Base-by-base conservation (phyloP, 2,888 invertebrate genomes). In the Spodoptera picta region DNA sequence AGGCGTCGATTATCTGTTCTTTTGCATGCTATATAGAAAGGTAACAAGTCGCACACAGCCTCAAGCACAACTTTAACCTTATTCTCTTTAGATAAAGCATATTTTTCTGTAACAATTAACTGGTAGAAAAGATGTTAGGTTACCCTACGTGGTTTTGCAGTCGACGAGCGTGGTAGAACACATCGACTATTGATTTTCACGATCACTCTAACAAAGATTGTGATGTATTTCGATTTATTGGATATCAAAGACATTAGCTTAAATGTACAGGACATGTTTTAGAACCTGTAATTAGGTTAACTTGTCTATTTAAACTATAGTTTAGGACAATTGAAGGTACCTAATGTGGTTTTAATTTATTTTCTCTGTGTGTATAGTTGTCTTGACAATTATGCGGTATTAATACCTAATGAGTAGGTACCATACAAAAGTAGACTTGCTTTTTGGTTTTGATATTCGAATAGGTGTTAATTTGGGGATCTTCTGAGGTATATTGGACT, bases 1-100 rank as follows among this genome's bases (percentile, higher is more conserved):
- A 91, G 91, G 87, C 92, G 94, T 95, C 94, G 94, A 95, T 94
- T 94, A 94, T 92, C 92, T 90, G 91, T 87, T 90, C 75, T 82
- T 81, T 80, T 66, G 42, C 65, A 50, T 48, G 69, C 49, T 61
- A 50, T 56, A 56, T 42, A 60, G 58, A 62, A 90, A 83, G 24
- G 83, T 74, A 69, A 23, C 67, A 87, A 69, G 56, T 64, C 0
- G 3, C 6, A 2, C 10, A 9, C 7, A 0, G 0, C 2, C 24
- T 1, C 11, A 56, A 1, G 3, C 9, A 9, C 3, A 83, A 64
- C 62, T 27, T 71, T 2, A 36, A 9, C 75, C 57, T 57, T 87
- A 83, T 60, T 0, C 0, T 0, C 0, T 2, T 0, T 0, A 0
- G 0, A 2, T 76, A 86, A 56, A 59, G 77, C 60, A 48, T 56